phyloP scores from a whole-genome alignment of 2,113 vertebrate species.

The Atractosteus spatula region DNA sequence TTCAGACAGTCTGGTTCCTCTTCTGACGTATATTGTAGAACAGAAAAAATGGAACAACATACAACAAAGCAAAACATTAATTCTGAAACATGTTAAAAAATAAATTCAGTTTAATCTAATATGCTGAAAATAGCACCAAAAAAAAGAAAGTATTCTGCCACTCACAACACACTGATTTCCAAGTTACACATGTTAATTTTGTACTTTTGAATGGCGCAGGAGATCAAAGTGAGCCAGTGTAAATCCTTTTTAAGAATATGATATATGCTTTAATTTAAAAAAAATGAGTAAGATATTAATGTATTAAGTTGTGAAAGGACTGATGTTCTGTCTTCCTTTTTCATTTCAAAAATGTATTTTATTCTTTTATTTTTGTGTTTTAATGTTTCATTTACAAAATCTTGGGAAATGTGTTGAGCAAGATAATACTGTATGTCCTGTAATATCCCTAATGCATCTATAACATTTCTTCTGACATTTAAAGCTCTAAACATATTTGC shows the following conservation, averaged over 20 bases:
- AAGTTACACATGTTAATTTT: slow-evolving; percentile 11
- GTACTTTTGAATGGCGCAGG: slow-evolving; percentile 11
- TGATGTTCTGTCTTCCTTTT: neutral
- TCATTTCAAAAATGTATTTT: neutral
- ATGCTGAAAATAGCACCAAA: slow-evolving; percentile 16
- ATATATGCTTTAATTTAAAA: slow-evolving; percentile 4
- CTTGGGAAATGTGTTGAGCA: neutral
- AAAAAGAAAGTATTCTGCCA: slow-evolving; percentile 12
- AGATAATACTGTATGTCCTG: neutral
- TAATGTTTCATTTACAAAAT: neutral
- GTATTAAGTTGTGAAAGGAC: slow-evolving; percentile 1
- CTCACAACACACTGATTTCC: neutral
- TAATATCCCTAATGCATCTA: slow-evolving; percentile 2
- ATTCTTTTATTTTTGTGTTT: neutral
- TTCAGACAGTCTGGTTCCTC: too few species aligned
- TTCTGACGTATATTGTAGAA: too few species aligned
- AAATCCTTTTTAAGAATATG: slow-evolving; percentile 8
- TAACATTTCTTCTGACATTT: slow-evolving; percentile 21
- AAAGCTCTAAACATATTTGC: slow-evolving; percentile 6
- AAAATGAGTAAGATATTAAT: slow-evolving; percentile 8
- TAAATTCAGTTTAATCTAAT: neutral
- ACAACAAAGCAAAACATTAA: too few species aligned
- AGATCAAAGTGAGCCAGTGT: slow-evolving; percentile 3
- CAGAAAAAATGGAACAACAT: too few species aligned
- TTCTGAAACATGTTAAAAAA: slow-evolving; percentile 2